Evolutionary conservation across 2,888 invertebrate species (phyloP).

Genomic region (Agonopterix heracliana): DNA sequence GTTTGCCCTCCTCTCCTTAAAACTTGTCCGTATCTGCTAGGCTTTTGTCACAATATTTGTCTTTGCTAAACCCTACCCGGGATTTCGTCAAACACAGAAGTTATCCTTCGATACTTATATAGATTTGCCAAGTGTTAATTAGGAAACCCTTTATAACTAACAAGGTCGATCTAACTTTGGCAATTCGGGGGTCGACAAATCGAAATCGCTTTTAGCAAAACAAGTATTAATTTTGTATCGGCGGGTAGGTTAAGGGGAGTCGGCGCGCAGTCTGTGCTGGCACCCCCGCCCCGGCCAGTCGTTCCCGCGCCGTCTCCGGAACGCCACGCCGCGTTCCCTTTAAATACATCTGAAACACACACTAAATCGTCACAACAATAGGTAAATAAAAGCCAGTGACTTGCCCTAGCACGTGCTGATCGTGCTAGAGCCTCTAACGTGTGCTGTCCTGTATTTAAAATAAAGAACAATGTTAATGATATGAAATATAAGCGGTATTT

Average conservation of each 20-base stretch:
- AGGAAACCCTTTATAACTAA: constrained; percentile 69
- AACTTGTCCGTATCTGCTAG: constrained; percentile 44
- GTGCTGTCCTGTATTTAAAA: constrained; percentile 17
- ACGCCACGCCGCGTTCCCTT: constrained; percentile 36
- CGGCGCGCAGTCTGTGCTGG: constrained; percentile 52
- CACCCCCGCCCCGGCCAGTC: constrained; percentile 56
- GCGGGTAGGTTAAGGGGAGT: constrained; percentile 41
- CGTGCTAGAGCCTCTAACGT: constrained; percentile 14
- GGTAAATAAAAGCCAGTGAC: constrained; percentile 1
- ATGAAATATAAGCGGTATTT: constrained; percentile 4
- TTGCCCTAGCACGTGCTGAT: constrained; percentile 9
- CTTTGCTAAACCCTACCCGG: constrained; percentile 35
- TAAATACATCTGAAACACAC: constrained; percentile 17
- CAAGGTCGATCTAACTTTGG: constrained; percentile 70
- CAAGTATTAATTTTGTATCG: constrained; percentile 76
- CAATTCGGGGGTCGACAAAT: constrained; percentile 71
- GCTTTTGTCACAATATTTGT: constrained; percentile 64
- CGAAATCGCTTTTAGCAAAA: constrained; percentile 74
- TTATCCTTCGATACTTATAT: not conserved
- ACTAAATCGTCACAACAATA: constrained; percentile 40
- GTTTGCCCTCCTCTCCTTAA: constrained; percentile 38
- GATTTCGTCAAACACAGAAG: constrained; percentile 4
- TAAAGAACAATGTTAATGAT: constrained; percentile 1
- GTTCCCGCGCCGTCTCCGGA: constrained; percentile 45
- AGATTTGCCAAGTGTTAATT: constrained; percentile 36